phyloP scores from a whole-genome alignment of 2,797 vertebrate genomes.

The Melanotaenia nigrans region DNA sequence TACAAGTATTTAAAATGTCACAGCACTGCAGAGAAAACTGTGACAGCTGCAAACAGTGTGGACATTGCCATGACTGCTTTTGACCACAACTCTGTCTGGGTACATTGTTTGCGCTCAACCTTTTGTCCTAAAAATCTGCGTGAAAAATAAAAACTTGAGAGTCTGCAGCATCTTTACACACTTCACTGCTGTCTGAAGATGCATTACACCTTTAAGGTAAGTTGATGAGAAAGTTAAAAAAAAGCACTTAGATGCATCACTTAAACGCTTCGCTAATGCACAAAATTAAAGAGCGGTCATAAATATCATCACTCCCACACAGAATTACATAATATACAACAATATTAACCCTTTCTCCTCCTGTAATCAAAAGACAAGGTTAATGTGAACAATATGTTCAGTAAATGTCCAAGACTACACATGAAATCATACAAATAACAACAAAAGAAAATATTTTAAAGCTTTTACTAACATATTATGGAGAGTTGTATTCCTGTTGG shows the following conservation, averaged over 20 bases:
- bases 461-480: slow-evolving; percentile 40
- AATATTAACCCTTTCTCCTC: slow-evolving; percentile 44
- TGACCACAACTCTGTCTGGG: slow-evolving; percentile 32
- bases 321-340: slow-evolving; percentile 73
- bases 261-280: slow-evolving; percentile 47
- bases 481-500: slow-evolving; percentile 27
- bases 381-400: slow-evolving; percentile 81
- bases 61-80: slow-evolving; percentile 33
- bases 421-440: slow-evolving; percentile 56
- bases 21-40: slow-evolving; percentile 45
- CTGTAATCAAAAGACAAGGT: slow-evolving; percentile 66
- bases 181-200: slow-evolving; percentile 36
- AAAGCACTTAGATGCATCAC: slow-evolving; percentile 59
- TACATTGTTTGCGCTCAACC: slow-evolving; percentile 33
- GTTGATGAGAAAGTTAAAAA: slow-evolving; percentile 33
- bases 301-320: slow-evolving; percentile 69
- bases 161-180: slow-evolving; percentile 35
- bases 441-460: slow-evolving; percentile 51
- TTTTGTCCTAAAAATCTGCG: slow-evolving; percentile 48
- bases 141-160: slow-evolving; percentile 36
- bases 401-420: slow-evolving; percentile 73
- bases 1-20: slow-evolving; percentile 67
- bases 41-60: slow-evolving; percentile 42
- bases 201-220: slow-evolving; percentile 32
- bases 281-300: slow-evolving; percentile 62